Percentiles rank a stretch among this genome's conserved stretches.
phyloP scores from a whole-genome alignment of 2,113 vertebrate species.

The Vulpes lagopus region DNA sequence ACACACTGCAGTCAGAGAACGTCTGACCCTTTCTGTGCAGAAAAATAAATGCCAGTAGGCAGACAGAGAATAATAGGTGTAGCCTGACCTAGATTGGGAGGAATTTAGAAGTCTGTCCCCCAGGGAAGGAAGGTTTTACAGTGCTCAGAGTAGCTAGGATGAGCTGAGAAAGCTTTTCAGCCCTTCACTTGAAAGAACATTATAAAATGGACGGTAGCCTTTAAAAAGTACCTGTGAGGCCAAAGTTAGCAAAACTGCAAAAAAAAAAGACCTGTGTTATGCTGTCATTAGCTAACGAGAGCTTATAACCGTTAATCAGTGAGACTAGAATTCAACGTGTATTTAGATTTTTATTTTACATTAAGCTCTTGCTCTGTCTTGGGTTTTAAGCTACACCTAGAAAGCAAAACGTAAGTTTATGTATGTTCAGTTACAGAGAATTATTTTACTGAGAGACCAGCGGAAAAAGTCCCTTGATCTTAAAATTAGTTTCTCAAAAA shows the following conservation, averaged over 20 bases:
- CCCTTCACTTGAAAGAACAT: slow-evolving; percentile 50
- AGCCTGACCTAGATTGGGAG: slow-evolving; percentile 68
- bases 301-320: neutral
- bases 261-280: neutral
- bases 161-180: slow-evolving; percentile 61
- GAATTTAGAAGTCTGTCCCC: slow-evolving; percentile 56
- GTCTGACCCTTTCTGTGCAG: slow-evolving; percentile 60
- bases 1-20: neutral
- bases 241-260: slow-evolving; percentile 40
- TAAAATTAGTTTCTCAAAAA: slow-evolving; percentile 4
- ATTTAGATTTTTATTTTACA: slow-evolving; percentile 18
- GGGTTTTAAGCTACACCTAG: neutral
- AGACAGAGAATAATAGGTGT: slow-evolving; percentile 66
- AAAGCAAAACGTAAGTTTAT: neutral
- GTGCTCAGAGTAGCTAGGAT: slow-evolving; percentile 59
- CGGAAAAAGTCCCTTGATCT: neutral
- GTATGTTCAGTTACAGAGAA: neutral
- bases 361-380: neutral
- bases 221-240: slow-evolving; percentile 51
- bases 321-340: neutral
- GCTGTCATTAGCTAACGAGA: neutral
- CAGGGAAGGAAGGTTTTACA: slow-evolving; percentile 57
- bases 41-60: slow-evolving; percentile 62
- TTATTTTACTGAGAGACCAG: neutral
- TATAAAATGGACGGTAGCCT: slow-evolving; percentile 34